Conservation (phyloP, 2,113 vertebrate genomes). For the Podocnemis expansa region DNA sequence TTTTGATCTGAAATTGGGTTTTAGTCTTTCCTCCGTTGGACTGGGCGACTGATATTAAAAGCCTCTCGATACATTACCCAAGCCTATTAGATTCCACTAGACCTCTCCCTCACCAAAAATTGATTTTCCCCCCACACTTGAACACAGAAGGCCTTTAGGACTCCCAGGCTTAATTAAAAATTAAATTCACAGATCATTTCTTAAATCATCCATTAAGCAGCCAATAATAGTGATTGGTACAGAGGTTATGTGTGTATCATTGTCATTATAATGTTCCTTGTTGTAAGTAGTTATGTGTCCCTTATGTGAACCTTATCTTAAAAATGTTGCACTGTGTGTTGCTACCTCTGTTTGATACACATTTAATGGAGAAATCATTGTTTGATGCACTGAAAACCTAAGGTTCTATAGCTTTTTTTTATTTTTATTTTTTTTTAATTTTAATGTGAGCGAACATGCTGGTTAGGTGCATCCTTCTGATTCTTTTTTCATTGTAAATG, state of each 20-base stretch:
- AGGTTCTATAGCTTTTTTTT: background rate
- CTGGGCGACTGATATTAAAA: slow-evolving; percentile 35
- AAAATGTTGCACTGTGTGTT: background rate
- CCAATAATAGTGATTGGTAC: slow-evolving; percentile 68
- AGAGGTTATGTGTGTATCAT: slow-evolving; percentile 60
- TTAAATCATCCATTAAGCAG: slow-evolving; percentile 72
- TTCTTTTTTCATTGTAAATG: background rate
- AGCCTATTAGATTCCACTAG: slow-evolving; percentile 30
- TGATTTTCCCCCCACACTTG: slow-evolving; percentile 51
- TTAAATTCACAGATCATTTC: slow-evolving; percentile 78
- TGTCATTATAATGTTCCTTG: slow-evolving; percentile 49
- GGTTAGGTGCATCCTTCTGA: background rate
- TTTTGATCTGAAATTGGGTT: slow-evolving; percentile 63
- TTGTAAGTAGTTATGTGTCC: slow-evolving; percentile 34
- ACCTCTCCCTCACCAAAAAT: slow-evolving; percentile 51
- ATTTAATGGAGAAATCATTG: background rate
- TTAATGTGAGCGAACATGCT: background rate
- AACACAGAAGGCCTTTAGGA: slow-evolving; percentile 66
- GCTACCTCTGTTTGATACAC: background rate
- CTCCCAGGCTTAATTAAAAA: slow-evolving; percentile 78
- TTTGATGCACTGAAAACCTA: background rate
- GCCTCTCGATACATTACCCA: background rate
- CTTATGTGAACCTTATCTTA: background rate
- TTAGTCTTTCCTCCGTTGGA: slow-evolving; percentile 55
- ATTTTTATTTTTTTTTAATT: background rate